Evolutionary conservation across 2,888 invertebrate genomes (phyloP).

Genomic region (Lampropteryx suffumata): DNA sequence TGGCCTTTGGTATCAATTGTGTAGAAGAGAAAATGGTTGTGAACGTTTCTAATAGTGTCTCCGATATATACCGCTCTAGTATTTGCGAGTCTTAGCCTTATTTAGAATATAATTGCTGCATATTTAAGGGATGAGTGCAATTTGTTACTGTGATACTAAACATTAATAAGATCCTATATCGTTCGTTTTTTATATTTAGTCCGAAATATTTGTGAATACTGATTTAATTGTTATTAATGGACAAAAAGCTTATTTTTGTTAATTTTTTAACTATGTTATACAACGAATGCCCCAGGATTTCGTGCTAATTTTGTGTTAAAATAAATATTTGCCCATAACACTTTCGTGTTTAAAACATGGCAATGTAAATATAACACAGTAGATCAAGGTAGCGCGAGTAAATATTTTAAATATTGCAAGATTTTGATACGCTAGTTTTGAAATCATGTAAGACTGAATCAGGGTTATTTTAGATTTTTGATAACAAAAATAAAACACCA

Average conservation of each 20-base stretch:
- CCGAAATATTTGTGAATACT: neutral
- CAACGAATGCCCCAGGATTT: neutral
- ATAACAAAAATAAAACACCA: slow-evolving; percentile 76
- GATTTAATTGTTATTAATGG: neutral
- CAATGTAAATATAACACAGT: slow-evolving; percentile 12
- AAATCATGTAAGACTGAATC: slow-evolving; percentile 28
- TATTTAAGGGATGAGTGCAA: too few species aligned
- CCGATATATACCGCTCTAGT: too few species aligned
- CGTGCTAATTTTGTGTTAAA: slow-evolving; percentile 22
- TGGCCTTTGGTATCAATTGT: too few species aligned
- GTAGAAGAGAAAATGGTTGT: too few species aligned
- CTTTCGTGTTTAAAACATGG: slow-evolving; percentile 14
- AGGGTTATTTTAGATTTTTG: slow-evolving; percentile 38
- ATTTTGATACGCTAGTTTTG: slow-evolving; percentile 5
- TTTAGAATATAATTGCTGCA: too few species aligned
- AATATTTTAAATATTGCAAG: slow-evolving; percentile 5
- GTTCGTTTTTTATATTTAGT: too few species aligned
- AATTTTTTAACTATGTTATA: slow-evolving; percentile 12
- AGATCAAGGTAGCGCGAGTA: slow-evolving; percentile 5
- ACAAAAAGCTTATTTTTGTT: slow-evolving; percentile 2
- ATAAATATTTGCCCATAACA: slow-evolving; percentile 20
- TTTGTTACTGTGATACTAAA: too few species aligned
- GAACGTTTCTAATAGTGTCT: too few species aligned
- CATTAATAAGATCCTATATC: too few species aligned
- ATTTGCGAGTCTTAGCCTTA: too few species aligned